phyloP scores from a whole-genome alignment of 2,113 vertebrate genomes.

The Epinephelus cyanopodus region DNA sequence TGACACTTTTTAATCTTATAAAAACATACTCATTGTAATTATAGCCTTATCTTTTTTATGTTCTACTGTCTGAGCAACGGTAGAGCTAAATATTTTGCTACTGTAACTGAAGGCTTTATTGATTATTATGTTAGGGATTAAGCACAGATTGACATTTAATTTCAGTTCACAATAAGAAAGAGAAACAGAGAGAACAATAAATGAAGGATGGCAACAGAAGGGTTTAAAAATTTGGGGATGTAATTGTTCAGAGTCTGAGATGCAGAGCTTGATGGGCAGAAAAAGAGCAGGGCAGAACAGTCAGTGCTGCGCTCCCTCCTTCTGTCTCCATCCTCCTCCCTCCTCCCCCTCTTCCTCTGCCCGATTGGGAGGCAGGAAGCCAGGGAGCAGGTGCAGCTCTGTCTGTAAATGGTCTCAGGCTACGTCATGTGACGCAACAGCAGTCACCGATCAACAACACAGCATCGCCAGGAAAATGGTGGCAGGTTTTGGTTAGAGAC shows the following conservation, averaged over 20 bases:
- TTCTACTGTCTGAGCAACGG: background rate
- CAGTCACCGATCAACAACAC: conserved; percentile 81
- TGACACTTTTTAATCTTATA: background rate
- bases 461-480: conserved; percentile 84
- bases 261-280: conserved; percentile 5
- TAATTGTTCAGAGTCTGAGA: background rate
- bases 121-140: background rate
- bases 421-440: conserved; percentile 78
- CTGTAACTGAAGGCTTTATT: background rate
- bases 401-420: conserved; percentile 67
- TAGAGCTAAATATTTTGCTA: background rate
- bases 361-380: conserved; percentile 56
- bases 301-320: conserved; percentile 1
- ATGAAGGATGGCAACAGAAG: background rate
- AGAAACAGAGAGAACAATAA: background rate
- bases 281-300: conserved; percentile 16
- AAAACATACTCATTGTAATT: background rate
- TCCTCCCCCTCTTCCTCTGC: conserved; percentile 28
- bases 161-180: background rate
- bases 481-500: conserved; percentile 74
- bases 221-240: background rate
- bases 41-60: background rate
- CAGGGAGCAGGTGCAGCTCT: conserved; percentile 80
- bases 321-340: background rate
- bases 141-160: background rate